Evolutionary conservation across 2,888 invertebrate species (phyloP), one percentile per base, ranked within the genome.

Genomic region (Mayetiola destructor): DNA sequence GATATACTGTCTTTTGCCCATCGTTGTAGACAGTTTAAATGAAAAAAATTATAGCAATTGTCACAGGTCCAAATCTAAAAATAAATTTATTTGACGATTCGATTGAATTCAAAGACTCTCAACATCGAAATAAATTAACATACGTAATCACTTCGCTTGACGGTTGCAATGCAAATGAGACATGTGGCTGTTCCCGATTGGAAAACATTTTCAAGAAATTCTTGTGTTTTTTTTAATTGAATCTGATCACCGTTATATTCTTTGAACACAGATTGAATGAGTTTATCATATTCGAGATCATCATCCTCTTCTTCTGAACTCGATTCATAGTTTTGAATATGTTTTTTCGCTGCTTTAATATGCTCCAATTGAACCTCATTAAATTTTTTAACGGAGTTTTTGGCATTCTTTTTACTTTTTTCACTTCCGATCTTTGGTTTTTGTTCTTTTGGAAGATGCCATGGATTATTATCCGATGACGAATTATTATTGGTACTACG

Each of bases 1-100:
- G 76, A 80, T 56, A 91, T 79, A 63, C 87, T 89, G 67, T 95
- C 93, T 64, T 85, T 86, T 1, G 89, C 84, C 95, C 95, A 95
- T 66, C 88, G 83, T 68, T 89, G 89, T 61, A 93, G 87, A 67
- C 95, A 95, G 52, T 79, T 76, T 35, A 95, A 74, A 72, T 95
- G 95, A 66, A 94, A 85, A 66, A 85, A 84, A 53, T 86, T 85
- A 67, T 77, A 87, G 67, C 95, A 95, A 59, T 82, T 80, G 8
- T 72, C 72, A 66, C 95, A 95, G 40, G 81, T 86, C 95, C 95
- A 95, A 60, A 94, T 85, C 76, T 84, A 63, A 29, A 32, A 52
- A 23, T 63, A 2, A 20, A 18, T 30, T 16, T 16, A 53, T 9
- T 9, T 2, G 23, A 12, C 29, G 16, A 53, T 9, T 9, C 2